These are phyloP conservation scores for Tetragonisca angustula DNA, from an alignment of 2,888 invertebrate genomes.

Conservation along the genomic window DNA sequence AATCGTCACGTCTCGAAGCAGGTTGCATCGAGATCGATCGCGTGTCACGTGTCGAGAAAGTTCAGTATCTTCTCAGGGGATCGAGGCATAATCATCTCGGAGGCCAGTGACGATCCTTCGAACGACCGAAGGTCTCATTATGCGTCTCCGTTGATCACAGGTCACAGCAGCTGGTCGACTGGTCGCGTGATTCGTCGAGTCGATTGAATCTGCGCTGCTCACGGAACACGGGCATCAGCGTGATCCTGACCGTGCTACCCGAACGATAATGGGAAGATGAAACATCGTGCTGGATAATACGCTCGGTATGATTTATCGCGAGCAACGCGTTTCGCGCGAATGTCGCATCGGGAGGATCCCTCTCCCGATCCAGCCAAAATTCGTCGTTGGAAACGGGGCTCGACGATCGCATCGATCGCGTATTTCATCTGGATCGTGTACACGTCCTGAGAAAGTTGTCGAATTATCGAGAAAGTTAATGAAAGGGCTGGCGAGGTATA, in stretches of 20 bases:
- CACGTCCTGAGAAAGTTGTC: neutral
- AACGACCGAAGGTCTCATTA: slow-evolving; percentile 30
- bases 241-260: slow-evolving; percentile 57
- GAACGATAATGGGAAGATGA: slow-evolving; percentile 62
- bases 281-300: slow-evolving; percentile 53
- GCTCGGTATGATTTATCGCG: slow-evolving; percentile 43
- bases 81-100: neutral
- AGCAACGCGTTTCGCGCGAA: neutral
- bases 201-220: slow-evolving; percentile 39
- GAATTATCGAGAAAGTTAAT: slow-evolving; percentile 42
- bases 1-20: neutral
- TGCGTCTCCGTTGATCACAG: slow-evolving; percentile 21
- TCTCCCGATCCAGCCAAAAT: neutral
- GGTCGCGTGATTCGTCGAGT: slow-evolving; percentile 30
- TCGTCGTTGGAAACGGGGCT: neutral
- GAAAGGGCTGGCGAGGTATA: neutral
- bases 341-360: neutral
- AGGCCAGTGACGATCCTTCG: slow-evolving; percentile 3
- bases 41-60: neutral
- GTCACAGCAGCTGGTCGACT: neutral
- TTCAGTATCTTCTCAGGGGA: neutral
- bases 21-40: neutral
- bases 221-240: slow-evolving; percentile 38
- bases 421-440: neutral
- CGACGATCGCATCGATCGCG: neutral